phyloP scores from a whole-genome alignment of 2,113 vertebrate species.

The Pyrgilauda ruficollis region DNA sequence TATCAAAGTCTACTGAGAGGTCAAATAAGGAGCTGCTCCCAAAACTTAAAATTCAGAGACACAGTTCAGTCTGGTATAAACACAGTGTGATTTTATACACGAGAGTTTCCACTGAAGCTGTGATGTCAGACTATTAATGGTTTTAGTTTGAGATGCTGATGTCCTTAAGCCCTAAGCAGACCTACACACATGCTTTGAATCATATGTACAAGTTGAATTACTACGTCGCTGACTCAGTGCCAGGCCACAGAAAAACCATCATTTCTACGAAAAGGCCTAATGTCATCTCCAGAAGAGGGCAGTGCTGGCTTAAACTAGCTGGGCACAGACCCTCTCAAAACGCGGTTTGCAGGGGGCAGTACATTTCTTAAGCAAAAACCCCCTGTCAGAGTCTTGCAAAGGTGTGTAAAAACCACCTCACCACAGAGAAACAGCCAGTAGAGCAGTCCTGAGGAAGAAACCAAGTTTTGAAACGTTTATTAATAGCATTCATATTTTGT shows the following conservation, averaged over 20 bases:
- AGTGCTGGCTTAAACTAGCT: conserved; percentile 54
- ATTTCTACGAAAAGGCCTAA: background rate
- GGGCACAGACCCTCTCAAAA: background rate
- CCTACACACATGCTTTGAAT: background rate
- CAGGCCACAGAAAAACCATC: background rate
- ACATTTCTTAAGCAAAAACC: background rate
- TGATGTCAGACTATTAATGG: background rate
- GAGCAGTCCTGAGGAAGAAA: background rate
- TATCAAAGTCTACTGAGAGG: background rate
- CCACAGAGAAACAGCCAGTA: background rate
- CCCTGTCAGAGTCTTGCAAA: background rate
- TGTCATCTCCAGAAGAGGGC: conserved; percentile 54
- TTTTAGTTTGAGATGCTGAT: background rate
- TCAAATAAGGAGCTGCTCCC: background rate
- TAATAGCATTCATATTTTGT: background rate
- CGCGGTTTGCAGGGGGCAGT: background rate
- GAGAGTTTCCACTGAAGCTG: background rate
- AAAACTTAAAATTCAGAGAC: background rate
- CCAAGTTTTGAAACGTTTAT: background rate
- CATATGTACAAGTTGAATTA: background rate
- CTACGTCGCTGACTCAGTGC: background rate
- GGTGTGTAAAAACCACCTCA: background rate
- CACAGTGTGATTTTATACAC: background rate
- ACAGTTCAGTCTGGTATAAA: background rate
- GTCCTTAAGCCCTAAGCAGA: background rate